Percentiles rank a stretch among this genome's conserved stretches.
phyloP scores from a whole-genome alignment of 2,888 invertebrate species.

The Drosophila seclusa region DNA sequence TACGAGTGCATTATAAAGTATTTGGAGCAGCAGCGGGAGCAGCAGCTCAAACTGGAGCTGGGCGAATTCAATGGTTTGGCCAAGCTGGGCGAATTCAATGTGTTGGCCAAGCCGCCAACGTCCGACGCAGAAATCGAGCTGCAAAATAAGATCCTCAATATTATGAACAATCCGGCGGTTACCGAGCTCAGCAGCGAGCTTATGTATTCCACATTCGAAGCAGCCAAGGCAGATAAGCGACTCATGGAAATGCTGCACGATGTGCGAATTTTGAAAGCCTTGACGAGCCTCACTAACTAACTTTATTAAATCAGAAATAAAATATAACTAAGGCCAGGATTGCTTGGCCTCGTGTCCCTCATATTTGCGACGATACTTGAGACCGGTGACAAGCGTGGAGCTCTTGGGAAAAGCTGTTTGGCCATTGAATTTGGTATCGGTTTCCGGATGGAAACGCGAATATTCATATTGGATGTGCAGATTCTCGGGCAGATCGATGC shows the following conservation, averaged over 20 bases:
- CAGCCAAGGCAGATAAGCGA: slow-evolving; percentile 83
- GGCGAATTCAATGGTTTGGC: slow-evolving; percentile 87
- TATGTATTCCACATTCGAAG: slow-evolving; percentile 78
- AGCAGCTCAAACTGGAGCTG: slow-evolving; percentile 91
- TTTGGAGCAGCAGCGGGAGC: slow-evolving; percentile 90
- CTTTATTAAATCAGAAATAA: slow-evolving; percentile 3
- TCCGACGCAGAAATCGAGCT: slow-evolving; percentile 84
- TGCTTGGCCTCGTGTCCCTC: slow-evolving; percentile 89
- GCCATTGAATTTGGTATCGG: slow-evolving; percentile 90
- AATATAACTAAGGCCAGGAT: slow-evolving; percentile 86
- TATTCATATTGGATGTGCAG: slow-evolving; percentile 93
- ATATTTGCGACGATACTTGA: slow-evolving; percentile 93
- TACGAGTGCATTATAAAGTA: slow-evolving; percentile 91
- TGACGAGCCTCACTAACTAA: slow-evolving; percentile 87
- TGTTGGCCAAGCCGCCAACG: slow-evolving; percentile 69
- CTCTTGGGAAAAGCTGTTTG: slow-evolving; percentile 93
- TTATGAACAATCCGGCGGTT: slow-evolving; percentile 84
- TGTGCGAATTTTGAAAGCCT: slow-evolving; percentile 91
- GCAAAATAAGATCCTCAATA: slow-evolving; percentile 84
- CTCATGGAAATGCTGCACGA: slow-evolving; percentile 89
- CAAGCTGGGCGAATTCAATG: slow-evolving; percentile 87
- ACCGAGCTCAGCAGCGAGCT: slow-evolving; percentile 78
- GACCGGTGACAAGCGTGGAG: slow-evolving; percentile 93
- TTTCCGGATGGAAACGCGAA: slow-evolving; percentile 92
- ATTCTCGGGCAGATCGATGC: slow-evolving; percentile 93